These are phyloP conservation scores for Heterodera schachtii DNA, from an alignment of 1,140 invertebrate species.

Conservation along the genomic window DNA sequence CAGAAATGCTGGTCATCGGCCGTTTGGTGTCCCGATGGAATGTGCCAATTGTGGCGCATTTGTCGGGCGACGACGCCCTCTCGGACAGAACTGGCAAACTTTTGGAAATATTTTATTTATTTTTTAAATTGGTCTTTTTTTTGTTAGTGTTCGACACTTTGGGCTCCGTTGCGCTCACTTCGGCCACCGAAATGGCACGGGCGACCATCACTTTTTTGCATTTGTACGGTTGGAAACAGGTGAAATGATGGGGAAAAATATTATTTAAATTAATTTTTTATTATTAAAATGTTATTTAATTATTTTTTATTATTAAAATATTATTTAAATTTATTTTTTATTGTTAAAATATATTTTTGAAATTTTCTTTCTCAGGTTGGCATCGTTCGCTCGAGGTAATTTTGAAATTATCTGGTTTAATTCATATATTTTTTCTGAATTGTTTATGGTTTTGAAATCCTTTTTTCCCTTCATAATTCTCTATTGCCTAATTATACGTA, in stretches of 20 bases:
- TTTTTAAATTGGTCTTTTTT: conserved; percentile 50
- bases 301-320: background rate
- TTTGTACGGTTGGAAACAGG: conserved; percentile 63
- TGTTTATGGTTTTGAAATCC: too few species aligned
- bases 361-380: conserved; percentile 41
- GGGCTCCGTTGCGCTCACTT: conserved; percentile 61
- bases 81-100: conserved; percentile 54
- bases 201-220: conserved; percentile 58
- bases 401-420: background rate
- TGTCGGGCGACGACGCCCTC: conserved; percentile 64
- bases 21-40: conserved; percentile 63
- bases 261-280: background rate
- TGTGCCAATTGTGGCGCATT: conserved; percentile 64
- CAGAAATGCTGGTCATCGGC: conserved; percentile 65
- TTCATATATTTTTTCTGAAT: background rate
- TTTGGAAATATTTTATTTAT: background rate
- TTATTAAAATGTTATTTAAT: too few species aligned
- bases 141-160: conserved; percentile 60
- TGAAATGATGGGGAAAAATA: conserved; percentile 10
- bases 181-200: conserved; percentile 63
- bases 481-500: too few species aligned
- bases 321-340: background rate
- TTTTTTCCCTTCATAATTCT: too few species aligned
- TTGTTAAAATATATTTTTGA: background rate
- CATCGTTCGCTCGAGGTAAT: conserved; percentile 45